Base-by-base conservation (phyloP, 2,888 invertebrate species). In the Dione juno region DNA sequence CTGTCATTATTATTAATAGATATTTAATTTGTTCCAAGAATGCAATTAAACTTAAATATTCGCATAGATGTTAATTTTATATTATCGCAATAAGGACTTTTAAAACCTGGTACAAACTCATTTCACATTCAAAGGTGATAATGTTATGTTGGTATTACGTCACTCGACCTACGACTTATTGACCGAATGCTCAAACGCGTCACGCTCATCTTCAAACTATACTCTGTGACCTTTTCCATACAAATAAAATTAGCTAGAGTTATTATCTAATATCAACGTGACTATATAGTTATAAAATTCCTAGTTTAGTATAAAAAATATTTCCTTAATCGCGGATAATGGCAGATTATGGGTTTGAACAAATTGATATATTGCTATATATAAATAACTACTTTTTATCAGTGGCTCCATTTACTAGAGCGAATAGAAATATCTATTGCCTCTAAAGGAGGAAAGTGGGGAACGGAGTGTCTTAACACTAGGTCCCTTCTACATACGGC, bases 81-180 rank as follows among this genome's bases (percentile, higher is more conserved):
- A n/a, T 28, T n/a, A 43, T 21, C 14, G 59, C 41, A 40, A 59
- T 28, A 59, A 59, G 43, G 28, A 19, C 21, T 41, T 1, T 5
- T 43, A 61, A 61, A 21, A 28, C 35, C 43, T 43, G 28, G 10
- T 14, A 41, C 58, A 41, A 41, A 58, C 10, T 14, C 13, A 58
- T 19, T 41, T 58, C 8, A 19, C 19, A 58, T 58, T 58, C 14
- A 68, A 64, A 59, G 67, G 58, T 65, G 69, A 58, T 67, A 66
- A 65, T 69, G 65, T 74, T 70, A 73, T 67, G 69, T 67, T 66
- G 69, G 37, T 50, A 69, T 78, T 75, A 75, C 74, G 71, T 78
- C 53, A 75, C 73, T 68, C 81, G 82, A 84, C 81, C 83, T 83
- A 77, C 74, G 81, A 77, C 81, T 75, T 80, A 69, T 73, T 74